Conservation (phyloP, 1,140 invertebrate species). For the Acyrthosiphon pisum region DNA sequence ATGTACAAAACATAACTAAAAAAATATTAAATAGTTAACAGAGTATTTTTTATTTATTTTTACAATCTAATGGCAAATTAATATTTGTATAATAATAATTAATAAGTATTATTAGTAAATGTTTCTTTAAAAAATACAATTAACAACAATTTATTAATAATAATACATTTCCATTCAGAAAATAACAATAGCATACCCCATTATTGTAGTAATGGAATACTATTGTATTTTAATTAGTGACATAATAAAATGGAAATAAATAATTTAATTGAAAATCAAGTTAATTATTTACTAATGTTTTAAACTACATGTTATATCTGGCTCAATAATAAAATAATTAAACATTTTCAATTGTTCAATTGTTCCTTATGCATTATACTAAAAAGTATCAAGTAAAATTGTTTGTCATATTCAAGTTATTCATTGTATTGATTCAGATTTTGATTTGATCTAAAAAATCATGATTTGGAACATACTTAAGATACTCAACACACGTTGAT, state of each 20-base stretch:
- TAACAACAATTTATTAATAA: conserved; percentile 38
- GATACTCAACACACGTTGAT: background rate
- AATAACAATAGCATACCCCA: conserved; percentile 40
- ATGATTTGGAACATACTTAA: background rate
- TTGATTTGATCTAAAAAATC: conserved; percentile 40
- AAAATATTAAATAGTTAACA: conserved; percentile 57
- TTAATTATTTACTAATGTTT: background rate
- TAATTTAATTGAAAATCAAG: background rate
- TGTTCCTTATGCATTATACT: background rate
- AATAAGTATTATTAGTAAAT: conserved; percentile 35
- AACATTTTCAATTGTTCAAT: background rate
- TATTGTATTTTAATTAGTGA: conserved; percentile 36
- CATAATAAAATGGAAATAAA: conserved; percentile 31
- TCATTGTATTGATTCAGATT: conserved; percentile 24
- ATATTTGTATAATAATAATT: conserved; percentile 50
- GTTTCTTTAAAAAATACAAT: conserved; percentile 41
- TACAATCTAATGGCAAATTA: conserved; percentile 56
- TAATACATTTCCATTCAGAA: conserved; percentile 42
- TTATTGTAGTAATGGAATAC: background rate
- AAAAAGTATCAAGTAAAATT: conserved; percentile 3
- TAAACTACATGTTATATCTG: conserved; percentile 27
- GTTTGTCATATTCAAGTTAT: background rate
- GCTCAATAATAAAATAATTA: conserved; percentile 25
- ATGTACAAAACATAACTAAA: conserved; percentile 55
- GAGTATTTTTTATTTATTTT: conserved; percentile 28